Base-by-base conservation (phyloP, 2,113 vertebrate genomes). In the human (Homo sapiens) region DNA sequence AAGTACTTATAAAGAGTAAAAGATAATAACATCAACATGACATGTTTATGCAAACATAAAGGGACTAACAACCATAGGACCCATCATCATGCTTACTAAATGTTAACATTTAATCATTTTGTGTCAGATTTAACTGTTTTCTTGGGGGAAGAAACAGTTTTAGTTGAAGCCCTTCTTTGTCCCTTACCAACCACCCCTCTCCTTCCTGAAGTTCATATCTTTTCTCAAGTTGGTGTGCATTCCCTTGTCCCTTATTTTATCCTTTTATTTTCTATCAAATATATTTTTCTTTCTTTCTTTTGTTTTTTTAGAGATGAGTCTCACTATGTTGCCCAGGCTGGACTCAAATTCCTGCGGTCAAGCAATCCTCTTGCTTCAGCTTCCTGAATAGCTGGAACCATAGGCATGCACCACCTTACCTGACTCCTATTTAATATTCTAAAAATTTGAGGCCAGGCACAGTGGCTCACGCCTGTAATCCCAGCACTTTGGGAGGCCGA, bases 1-100 rank as follows among this genome's bases (percentile, higher is more conserved):
- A 79, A 82, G 61, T 52, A 11, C 88, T 89, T 97, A 32, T 40
- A n/a, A 82, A 43, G 38, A 90, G 18, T 90, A 93, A 82, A 52
- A 20, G 27, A 59, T 8, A 80, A 20, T 48, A 78, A 50, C 23
- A n/a, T 92, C 78, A 79, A 66, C 64, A 38, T 30, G 35, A 68
- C 35, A 18, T 22, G 14, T 81, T 35, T 57, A 57, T 23, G 16
- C 81, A 70, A 81, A 38, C 20, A 18, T 59, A 84, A 57, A 82
- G 25, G 52, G 11, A 86, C 59, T 82, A 61, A 61, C 17, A 91
- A 45, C 68, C 27, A 7, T 89, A 16, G 55, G 38, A 23, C 30
- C 10, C 12, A 83, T 90, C 30, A 22, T 6, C n/a, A 8, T 82
- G 82, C 57, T 88, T 94, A 16, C 14, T 87, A 55, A 55, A 25